These are phyloP conservation scores for Porites australiensis DNA, from an alignment of 64 coral and sea anemone genomes.

Conservation along the genomic window DNA sequence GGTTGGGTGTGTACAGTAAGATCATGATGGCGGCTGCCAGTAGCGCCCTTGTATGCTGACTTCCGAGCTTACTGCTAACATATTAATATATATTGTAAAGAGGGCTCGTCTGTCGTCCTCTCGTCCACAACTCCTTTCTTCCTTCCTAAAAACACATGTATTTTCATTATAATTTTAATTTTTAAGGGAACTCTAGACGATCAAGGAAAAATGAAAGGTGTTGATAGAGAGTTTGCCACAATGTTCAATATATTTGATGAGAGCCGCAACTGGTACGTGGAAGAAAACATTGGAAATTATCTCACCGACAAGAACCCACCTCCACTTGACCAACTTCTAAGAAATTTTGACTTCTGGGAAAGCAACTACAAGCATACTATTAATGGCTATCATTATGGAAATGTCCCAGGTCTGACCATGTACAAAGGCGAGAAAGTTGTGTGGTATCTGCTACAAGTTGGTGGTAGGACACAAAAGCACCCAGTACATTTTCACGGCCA, in stretches of 20 bases:
- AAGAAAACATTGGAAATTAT: constrained; percentile 84
- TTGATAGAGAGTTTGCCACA: constrained; percentile 68
- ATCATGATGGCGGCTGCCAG: too few relatives aligned
- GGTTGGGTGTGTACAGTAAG: too few relatives aligned
- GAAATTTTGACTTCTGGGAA: constrained; percentile 48
- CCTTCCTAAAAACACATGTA: too few relatives aligned
- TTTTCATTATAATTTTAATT: background rate
- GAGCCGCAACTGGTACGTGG: constrained; percentile 76
- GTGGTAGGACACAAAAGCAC: constrained; percentile 57
- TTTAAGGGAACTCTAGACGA: constrained; percentile 48
- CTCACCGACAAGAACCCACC: constrained; percentile 28
- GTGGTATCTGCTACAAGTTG: constrained; percentile 73
- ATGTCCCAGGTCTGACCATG: constrained; percentile 52
- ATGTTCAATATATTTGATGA: constrained; percentile 84
- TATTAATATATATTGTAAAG: too few relatives aligned
- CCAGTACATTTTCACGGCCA: constrained; percentile 81
- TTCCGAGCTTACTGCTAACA: too few relatives aligned
- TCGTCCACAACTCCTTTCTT: too few relatives aligned
- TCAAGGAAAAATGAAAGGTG: constrained; percentile 55
- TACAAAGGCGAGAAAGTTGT: constrained; percentile 69
- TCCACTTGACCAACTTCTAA: constrained; percentile 26
- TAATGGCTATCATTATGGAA: constrained; percentile 69
- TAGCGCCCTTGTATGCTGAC: too few relatives aligned
- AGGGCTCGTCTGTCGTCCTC: too few relatives aligned
- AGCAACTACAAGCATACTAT: constrained; percentile 70